Percentiles rank a stretch among this genome's conserved stretches.
Conservation (phyloP, 2,113 vertebrate species). For the Prochilodus magdalenae region DNA sequence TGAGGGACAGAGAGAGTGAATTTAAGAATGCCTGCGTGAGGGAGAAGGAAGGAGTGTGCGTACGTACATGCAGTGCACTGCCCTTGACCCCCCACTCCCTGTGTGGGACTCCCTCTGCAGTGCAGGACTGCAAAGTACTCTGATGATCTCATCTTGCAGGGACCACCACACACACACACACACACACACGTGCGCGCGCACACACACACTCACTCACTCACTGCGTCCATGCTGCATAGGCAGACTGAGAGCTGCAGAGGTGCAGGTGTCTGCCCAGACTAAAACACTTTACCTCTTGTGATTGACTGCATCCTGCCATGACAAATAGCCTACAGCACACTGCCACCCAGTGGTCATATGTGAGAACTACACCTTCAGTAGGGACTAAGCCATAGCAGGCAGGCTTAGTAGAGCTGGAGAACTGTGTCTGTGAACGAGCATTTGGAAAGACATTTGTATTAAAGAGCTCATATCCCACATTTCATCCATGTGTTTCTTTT, state of each 20-base stretch:
- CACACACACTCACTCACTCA: constrained; percentile 23
- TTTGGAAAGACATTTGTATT: too few relatives aligned
- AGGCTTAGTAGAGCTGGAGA: neutral
- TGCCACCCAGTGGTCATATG: constrained; percentile 41
- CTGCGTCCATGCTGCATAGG: constrained; percentile 11
- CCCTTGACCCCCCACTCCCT: constrained; percentile 45
- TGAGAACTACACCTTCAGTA: neutral
- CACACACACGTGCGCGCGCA: constrained; percentile 19
- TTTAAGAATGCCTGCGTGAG: neutral
- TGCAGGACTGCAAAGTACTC: constrained; percentile 58
- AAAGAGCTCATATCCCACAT: too few relatives aligned
- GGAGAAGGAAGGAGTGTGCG: neutral
- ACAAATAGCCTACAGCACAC: constrained; percentile 13
- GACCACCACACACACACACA: constrained; percentile 49
- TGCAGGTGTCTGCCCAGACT: constrained; percentile 31
- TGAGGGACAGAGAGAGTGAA: neutral
- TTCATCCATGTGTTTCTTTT: too few relatives aligned
- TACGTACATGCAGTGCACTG: constrained; percentile 1
- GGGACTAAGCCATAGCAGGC: too few relatives aligned
- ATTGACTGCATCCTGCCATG: constrained; percentile 20
- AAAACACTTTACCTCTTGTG: constrained; percentile 5
- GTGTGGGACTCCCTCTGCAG: constrained; percentile 63
- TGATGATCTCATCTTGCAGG: constrained; percentile 78
- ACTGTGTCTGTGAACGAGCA: neutral
- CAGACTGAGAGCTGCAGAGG: constrained; percentile 32